A percentile compares a stretch with the other conserved stretches of the same genome.
These are phyloP conservation scores for Abscondita cerata DNA, from an alignment of 2,888 invertebrate genomes.

Conservation along the genomic window DNA sequence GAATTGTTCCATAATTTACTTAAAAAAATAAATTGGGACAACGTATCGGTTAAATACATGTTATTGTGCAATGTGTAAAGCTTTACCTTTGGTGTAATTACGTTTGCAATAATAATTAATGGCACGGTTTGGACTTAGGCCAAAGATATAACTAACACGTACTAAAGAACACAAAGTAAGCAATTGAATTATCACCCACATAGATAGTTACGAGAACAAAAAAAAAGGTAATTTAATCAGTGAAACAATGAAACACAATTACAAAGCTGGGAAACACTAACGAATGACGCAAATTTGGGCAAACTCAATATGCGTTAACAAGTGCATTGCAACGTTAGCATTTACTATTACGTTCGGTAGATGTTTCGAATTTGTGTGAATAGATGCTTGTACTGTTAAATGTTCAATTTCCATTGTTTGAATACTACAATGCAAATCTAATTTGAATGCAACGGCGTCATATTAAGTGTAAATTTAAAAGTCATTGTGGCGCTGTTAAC, in stretches of 20 bases:
- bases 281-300: slow-evolving; percentile 33
- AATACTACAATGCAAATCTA: too few relatives aligned
- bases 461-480: too few relatives aligned
- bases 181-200: slow-evolving; percentile 15
- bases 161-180: slow-evolving; percentile 10
- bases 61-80: too few relatives aligned
- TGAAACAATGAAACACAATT: slow-evolving; percentile 15
- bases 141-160: slow-evolving; percentile 10
- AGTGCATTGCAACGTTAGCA: slow-evolving; percentile 32
- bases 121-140: slow-evolving; percentile 3
- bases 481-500: too few relatives aligned
- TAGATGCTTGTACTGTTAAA: slow-evolving; percentile 5
- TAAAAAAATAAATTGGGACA: too few relatives aligned
- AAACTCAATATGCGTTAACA: slow-evolving; percentile 39
- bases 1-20: too few relatives aligned
- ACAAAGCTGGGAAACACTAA: slow-evolving; percentile 23
- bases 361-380: background rate
- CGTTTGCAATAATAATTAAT: background rate
- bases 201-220: slow-evolving; percentile 2
- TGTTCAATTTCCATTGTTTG: background rate
- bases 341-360: slow-evolving; percentile 16
- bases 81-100: background rate
- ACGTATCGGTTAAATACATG: too few relatives aligned
- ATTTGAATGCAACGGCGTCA: too few relatives aligned
- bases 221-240: slow-evolving; percentile 20